Evolutionary conservation across 2,113 vertebrate species (phyloP).

Genomic region (Brachypteracias leptosomus): DNA sequence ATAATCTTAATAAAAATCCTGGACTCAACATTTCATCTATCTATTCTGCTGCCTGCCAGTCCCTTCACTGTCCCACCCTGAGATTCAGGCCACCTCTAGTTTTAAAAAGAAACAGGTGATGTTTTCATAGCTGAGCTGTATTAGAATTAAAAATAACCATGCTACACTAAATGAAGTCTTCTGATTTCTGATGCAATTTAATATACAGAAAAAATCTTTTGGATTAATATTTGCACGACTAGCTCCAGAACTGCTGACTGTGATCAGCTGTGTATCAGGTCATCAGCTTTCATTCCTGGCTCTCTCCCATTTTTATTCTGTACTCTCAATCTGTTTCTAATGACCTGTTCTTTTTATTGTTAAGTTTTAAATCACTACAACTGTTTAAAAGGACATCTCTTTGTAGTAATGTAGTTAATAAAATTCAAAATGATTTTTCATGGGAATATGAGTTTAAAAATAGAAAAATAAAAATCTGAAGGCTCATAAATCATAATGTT

Average conservation of each 20-base stretch:
- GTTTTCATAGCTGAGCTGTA: conserved; percentile 48
- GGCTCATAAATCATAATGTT: background rate
- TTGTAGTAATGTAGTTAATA: background rate
- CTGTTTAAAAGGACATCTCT: background rate
- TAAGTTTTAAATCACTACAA: background rate
- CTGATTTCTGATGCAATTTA: conserved; percentile 36
- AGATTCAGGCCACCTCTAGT: background rate
- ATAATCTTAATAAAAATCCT: background rate
- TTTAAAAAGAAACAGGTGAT: conserved; percentile 39
- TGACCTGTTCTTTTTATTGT: background rate
- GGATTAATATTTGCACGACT: background rate
- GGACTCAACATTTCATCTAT: background rate
- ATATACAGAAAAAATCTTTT: background rate
- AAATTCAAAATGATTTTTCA: background rate
- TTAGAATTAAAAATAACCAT: conserved; percentile 44
- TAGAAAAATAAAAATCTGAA: background rate
- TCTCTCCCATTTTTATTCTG: background rate
- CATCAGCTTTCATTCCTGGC: background rate
- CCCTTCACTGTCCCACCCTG: background rate
- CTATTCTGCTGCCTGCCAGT: background rate
- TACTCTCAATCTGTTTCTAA: conserved; percentile 47
- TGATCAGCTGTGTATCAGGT: background rate
- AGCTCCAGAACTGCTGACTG: conserved; percentile 9
- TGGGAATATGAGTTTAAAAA: background rate
- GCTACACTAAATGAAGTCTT: background rate